Conservation (phyloP, 2,888 invertebrate genomes). For the Molorchus minor region DNA sequence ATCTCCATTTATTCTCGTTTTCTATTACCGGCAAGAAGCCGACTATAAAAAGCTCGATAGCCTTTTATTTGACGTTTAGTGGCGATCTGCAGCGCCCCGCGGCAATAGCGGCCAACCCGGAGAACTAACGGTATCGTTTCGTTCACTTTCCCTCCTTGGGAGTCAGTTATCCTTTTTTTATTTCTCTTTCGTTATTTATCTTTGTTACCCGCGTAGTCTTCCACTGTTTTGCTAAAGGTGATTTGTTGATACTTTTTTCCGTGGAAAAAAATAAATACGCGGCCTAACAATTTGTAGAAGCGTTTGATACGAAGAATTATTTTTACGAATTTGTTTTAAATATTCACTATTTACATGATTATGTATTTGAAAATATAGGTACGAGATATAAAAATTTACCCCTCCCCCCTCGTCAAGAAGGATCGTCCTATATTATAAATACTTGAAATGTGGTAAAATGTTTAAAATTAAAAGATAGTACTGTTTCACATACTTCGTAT, state of each 20-base stretch:
- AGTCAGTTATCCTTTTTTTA: slow-evolving; percentile 21
- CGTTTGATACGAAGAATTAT: too few relatives aligned
- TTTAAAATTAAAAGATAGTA: too few relatives aligned
- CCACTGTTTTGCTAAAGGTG: slow-evolving; percentile 23
- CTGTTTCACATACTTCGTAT: too few relatives aligned
- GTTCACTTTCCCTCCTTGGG: slow-evolving; percentile 22
- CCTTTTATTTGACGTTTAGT: slow-evolving; percentile 60
- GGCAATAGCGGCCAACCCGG: slow-evolving; percentile 46
- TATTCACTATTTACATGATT: too few relatives aligned
- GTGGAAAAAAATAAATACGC: too few relatives aligned
- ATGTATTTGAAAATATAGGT: too few relatives aligned
- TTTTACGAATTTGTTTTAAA: too few relatives aligned
- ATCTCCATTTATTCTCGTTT: slow-evolving; percentile 57
- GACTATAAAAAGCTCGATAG: slow-evolving; percentile 56
- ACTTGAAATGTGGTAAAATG: too few relatives aligned
- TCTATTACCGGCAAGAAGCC: slow-evolving; percentile 52
- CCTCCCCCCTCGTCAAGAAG: too few relatives aligned
- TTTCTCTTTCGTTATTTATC: slow-evolving; percentile 25
- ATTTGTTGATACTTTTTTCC: slow-evolving; percentile 19
- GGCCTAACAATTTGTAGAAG: too few relatives aligned
- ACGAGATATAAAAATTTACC: too few relatives aligned
- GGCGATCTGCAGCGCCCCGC: slow-evolving; percentile 54
- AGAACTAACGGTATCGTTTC: slow-evolving; percentile 50
- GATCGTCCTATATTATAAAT: too few relatives aligned
- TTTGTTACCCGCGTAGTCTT: slow-evolving; percentile 23